Evolutionary conservation across 2,888 invertebrate species (phyloP), one percentile per base, ranked within the genome.

Genomic region (Dryobota labecula): DNA sequence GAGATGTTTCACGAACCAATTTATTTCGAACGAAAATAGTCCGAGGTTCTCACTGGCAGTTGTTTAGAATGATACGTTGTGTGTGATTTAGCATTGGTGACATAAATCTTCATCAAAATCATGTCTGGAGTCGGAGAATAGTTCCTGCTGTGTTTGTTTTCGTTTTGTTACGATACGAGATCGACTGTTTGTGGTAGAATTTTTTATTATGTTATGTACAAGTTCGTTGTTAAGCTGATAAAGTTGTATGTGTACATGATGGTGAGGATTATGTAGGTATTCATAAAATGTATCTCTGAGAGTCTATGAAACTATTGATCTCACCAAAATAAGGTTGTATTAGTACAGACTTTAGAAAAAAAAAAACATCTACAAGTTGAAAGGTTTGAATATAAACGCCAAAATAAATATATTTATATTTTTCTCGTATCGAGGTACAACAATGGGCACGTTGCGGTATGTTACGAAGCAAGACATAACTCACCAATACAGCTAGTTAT

Each of bases 401-500:
- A 38, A 38, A 38, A 38, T 38, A 38, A 38, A 11, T 38, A 38
- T 38, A 36, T 36, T 36, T 36, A 38, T 13, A 2, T 3, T 27
- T 33, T 64, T 74, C 53, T 70, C 83, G 82, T 74, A 68, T 56
- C 83, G 77, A 36, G 36, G 36, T 71, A 53, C 38, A 58, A 84
- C 86, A 93, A 89, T 92, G 92, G 86, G 85, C 90, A 91, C 91
- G 79, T 36, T 18, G 20, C 18, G 9, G 65, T 64, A 62, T 76
- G 51, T 83, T 83, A 82, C 86, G 74, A 82, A 79, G 80, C 82
- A 80, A 80, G 82, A 81, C 90, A 92, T 94, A 94, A 93, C 90
- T 94, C 93, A 94, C 89, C 86, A 90, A 92, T 92, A 92, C 84
- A 91, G 89, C 93, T 92, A 92, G 94, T 94, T 94, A 94, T 92